Evolutionary conservation across 1,140 invertebrate species (phyloP).

Genomic region (Temnothorax longispinosus): DNA sequence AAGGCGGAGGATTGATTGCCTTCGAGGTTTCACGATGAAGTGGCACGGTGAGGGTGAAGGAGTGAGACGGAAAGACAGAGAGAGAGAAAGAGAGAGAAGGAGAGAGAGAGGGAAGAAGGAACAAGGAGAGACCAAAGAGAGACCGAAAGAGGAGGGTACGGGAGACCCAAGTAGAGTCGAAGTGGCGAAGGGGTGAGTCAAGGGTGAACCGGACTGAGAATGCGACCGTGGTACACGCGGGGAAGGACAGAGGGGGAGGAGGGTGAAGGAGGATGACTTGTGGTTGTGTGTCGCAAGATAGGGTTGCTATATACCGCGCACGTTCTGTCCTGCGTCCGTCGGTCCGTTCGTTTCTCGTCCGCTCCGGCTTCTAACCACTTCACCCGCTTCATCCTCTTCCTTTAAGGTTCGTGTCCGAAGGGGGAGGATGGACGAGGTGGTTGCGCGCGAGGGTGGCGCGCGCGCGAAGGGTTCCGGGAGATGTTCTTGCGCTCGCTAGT

Average conservation of each 20-base stretch:
- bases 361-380: conserved; percentile 73
- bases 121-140: conserved; percentile 63
- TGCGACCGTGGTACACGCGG: conserved; percentile 70
- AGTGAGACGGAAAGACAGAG: conserved; percentile 63
- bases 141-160: conserved; percentile 75
- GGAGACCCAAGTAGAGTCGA: conserved; percentile 71
- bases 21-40: conserved; percentile 79
- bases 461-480: conserved; percentile 68
- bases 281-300: conserved; percentile 84
- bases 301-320: conserved; percentile 74
- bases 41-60: conserved; percentile 58
- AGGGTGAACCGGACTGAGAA: conserved; percentile 73
- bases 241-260: background rate
- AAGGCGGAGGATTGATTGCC: conserved; percentile 85
- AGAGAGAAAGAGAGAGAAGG: conserved; percentile 44
- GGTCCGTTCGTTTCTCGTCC: conserved; percentile 77
- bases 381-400: conserved; percentile 74
- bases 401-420: conserved; percentile 79
- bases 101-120: conserved; percentile 35
- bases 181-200: conserved; percentile 68
- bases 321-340: conserved; percentile 75
- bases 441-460: conserved; percentile 69
- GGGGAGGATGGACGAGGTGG: conserved; percentile 72
- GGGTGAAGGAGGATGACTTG: conserved; percentile 80
- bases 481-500: conserved; percentile 81